Evolutionary conservation across 2,888 invertebrate species (phyloP), one percentile per base, ranked within the genome.

Genomic region (Polymixis flavicincta): DNA sequence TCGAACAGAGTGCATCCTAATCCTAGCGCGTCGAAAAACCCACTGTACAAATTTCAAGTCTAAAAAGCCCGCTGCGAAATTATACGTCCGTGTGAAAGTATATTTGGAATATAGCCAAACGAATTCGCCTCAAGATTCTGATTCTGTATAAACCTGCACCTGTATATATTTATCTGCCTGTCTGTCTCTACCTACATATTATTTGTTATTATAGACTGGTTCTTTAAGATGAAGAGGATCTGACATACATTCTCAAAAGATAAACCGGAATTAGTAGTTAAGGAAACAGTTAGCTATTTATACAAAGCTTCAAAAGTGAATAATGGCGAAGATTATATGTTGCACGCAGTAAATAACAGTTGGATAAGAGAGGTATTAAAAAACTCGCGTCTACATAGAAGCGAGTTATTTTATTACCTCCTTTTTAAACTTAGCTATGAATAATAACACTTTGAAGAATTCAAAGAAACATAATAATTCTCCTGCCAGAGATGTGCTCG

Each of bases 201-300:
- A n/a, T n/a, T n/a, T n/a, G n/a, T n/a, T 32, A 32, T 17, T 45
- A 5, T 11, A 17, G 5, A 48, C 11, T 22, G 50, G 28, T 54
- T 48, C 32, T 64, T 37, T 22, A 11, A 9, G 22, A 25, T n/a
- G 13, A 48, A 22, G 6, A 48, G 1, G 57, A 59, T 61, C 13
- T 54, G 37, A 61, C 48, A 54, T 25, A 76, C 45, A 69, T 78
- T 28, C 14, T 28, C 9, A 54, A 54, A 52, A 60, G 14, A 60
- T 66, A 77, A 68, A 78, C 52, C 25, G 42, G 67, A 52, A 77
- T 28, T 7, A 22, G 4, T 48, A 14, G 19, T 25, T n/a, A 64
- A 50, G 14, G 17, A 65, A 65, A 65, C 73, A 73, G 59, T 52
- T 57, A 75, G 13, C 4, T 17, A n/a, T 64, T 42, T 45, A 71